phyloP scores from a whole-genome alignment of 1,140 invertebrate genomes.

The Sesamia nonagrioides region DNA sequence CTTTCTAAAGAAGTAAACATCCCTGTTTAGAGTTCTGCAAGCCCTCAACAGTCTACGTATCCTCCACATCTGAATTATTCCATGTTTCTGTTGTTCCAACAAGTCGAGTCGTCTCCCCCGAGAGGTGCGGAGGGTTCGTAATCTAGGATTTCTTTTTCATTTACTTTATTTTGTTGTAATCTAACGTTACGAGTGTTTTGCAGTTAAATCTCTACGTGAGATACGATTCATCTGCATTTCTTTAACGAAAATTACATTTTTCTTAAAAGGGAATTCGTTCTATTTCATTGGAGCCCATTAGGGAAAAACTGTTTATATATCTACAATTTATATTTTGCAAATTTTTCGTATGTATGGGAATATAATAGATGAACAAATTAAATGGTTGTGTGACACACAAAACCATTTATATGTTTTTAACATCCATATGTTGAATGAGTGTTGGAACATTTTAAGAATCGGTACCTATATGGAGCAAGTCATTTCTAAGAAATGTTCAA shows the following conservation, averaged over 20 bases:
- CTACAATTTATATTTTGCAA: neutral
- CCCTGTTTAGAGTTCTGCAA: neutral
- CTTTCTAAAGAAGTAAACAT: neutral
- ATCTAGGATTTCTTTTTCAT: constrained; percentile 16
- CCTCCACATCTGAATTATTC: neutral
- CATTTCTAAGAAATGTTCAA: no score
- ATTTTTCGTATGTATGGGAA: constrained; percentile 4
- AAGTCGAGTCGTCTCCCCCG: neutral
- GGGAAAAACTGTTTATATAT: constrained; percentile 2
- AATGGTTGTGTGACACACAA: neutral
- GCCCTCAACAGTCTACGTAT: neutral
- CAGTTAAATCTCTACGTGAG: constrained; percentile 36
- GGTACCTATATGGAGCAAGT: no score
- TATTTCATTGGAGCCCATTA: constrained; percentile 16
- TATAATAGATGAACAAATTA: neutral
- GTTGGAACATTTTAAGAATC: no score
- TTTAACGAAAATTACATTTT: constrained; percentile 9
- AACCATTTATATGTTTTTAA: no score
- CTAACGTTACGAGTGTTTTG: neutral
- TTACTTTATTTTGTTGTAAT: constrained; percentile 31
- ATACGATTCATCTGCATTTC: constrained; percentile 34
- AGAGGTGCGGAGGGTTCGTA: neutral
- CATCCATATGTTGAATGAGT: no score
- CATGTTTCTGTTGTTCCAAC: neutral
- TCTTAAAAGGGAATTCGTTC: constrained; percentile 12